Percentiles rank a stretch among this genome's conserved stretches.
Evolutionary conservation across 2,797 vertebrate genomes (phyloP).

Genomic region (Otolemur crassicaudatus): DNA sequence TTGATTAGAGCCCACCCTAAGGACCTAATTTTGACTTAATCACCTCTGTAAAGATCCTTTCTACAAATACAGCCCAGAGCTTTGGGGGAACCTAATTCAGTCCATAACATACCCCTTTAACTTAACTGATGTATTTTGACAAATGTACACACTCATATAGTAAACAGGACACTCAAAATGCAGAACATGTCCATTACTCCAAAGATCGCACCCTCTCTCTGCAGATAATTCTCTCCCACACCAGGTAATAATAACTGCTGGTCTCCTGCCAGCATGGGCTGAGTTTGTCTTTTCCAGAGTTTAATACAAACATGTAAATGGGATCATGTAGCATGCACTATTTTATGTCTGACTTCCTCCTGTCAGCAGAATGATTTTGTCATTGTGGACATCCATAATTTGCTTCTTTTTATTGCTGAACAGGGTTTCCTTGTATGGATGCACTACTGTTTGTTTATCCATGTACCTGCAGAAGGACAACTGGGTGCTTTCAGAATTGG

Average conservation of each 20-base stretch:
- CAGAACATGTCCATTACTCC: neutral
- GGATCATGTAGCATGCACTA: no score
- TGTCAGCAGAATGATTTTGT: neutral
- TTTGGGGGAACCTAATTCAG: neutral
- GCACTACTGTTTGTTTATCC: neutral
- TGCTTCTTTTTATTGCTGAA: neutral
- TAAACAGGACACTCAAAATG: neutral
- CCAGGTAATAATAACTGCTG: no score
- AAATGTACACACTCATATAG: neutral
- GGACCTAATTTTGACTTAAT: neutral
- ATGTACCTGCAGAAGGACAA: neutral
- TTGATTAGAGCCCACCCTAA: neutral
- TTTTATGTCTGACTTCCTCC: neutral
- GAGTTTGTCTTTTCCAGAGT: neutral
- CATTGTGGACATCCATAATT: accelerated
- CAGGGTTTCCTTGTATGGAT: neutral
- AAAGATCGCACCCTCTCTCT: no score
- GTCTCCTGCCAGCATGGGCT: no score
- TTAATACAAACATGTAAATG: neutral
- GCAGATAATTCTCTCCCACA: no score
- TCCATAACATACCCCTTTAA: neutral
- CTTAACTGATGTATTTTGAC: neutral
- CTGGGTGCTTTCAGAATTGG: neutral
- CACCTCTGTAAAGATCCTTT: neutral
- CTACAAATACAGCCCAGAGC: neutral